Percentiles rank a stretch among this genome's conserved stretches.
Evolutionary conservation across 2,113 vertebrate genomes (phyloP).

Genomic region (Otus sunia): DNA sequence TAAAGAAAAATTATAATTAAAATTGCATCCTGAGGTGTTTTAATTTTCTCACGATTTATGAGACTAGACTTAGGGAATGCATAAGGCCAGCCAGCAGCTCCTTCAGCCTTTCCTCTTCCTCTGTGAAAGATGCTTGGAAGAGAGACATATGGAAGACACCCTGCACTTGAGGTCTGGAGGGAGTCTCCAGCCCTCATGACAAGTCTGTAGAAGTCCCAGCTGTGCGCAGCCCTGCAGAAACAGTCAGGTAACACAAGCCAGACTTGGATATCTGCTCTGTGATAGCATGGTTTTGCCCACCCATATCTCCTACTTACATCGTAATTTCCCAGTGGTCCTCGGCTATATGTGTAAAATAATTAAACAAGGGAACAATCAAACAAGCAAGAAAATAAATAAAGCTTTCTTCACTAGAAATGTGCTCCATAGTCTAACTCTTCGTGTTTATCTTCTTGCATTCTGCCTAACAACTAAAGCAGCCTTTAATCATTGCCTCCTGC

Average conservation of each 20-base stretch:
- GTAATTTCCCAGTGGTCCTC: neutral
- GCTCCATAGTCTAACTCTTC: neutral
- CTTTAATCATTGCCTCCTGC: neutral
- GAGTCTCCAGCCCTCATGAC: accelerated
- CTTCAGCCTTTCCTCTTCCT: neutral
- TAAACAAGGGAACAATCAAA: neutral
- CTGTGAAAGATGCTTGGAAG: neutral
- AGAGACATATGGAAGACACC: neutral
- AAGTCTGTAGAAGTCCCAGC: neutral
- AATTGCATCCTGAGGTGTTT: neutral
- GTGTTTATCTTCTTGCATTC: neutral
- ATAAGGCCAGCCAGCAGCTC: neutral
- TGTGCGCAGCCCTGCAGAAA: neutral
- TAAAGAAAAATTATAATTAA: neutral
- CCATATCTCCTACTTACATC: neutral
- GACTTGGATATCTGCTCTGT: neutral
- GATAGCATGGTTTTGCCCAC: neutral
- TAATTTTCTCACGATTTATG: neutral
- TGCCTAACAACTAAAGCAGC: neutral
- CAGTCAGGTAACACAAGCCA: neutral
- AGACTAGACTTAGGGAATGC: neutral
- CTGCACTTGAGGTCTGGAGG: neutral
- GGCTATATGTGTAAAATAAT: neutral
- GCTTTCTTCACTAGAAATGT: neutral
- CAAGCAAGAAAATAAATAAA: neutral